Base-by-base conservation (phyloP, 2,113 vertebrate genomes). In the Planiliza haematocheilus region DNA sequence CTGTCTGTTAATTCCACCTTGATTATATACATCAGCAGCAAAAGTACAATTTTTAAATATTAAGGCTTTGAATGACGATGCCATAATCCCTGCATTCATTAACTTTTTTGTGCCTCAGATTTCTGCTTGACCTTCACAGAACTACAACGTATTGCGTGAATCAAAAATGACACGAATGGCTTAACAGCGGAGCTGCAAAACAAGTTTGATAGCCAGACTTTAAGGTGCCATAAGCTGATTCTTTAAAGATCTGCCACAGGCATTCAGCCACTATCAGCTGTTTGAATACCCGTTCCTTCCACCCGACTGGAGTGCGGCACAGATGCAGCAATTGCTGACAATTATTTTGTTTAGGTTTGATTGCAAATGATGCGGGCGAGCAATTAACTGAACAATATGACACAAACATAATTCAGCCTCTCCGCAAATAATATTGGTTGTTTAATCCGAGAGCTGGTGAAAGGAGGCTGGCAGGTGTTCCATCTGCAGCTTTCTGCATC, bases 261-360 rank as follows among this genome's bases (percentile, higher is more conserved):
- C 57, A 1, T 12, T 21, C 13, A 7, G 46, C 72, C 70, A 17
- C 57, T 20, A 45, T 80, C 70, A 75, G 70, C 79, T 69, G 71
- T 68, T 41, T 37, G 53, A 63, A 70, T 18, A 20, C 62, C n/a
- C 9, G 18, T n/a, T 55, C 45, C 2, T 62, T 18, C 61, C 38
- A 11, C 64, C 61, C 16, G 43, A 58, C 69, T 52, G 60, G 42
- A 50, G 14, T 21, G 43, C 48, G 1, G 46, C 60, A 41, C 87
- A 77, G 86, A 88, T 78, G 81, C 75, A 34, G 67, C 78, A 55
- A 72, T 79, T 14, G 69, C 67, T 49, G 57, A 52, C 71, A 74
- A 70, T 86, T 84, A 82, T 79, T 81, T 63, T 60, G 77, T 86
- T 90, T 84, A n/a, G 58, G 63, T 82, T 82, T 89, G 86, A 89